Percentiles rank a stretch among this genome's conserved stretches.
Evolutionary conservation across 2,797 vertebrate species (phyloP).

Genomic region (Malurus leucopterus): DNA sequence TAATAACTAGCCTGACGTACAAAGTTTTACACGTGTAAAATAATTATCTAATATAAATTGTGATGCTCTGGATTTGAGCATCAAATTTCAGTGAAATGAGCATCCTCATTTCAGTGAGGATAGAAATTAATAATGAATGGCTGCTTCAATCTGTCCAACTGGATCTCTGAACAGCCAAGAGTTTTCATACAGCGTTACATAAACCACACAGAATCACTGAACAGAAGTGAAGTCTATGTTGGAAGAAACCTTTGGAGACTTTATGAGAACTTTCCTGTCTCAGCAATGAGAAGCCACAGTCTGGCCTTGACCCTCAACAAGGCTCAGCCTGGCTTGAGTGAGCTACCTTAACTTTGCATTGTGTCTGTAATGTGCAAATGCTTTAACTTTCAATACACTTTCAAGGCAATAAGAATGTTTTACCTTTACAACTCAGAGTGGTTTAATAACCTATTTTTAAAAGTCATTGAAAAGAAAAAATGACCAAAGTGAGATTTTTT

Average conservation of each 20-base stretch:
- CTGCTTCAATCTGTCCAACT: neutral
- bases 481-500: neutral
- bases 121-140: neutral
- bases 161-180: neutral
- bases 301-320: neutral
- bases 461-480: neutral
- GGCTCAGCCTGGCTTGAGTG: neutral
- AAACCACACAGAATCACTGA: neutral
- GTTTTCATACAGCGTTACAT: neutral
- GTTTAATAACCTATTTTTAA: neutral
- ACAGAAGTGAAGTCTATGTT: neutral
- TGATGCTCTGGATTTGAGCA: neutral
- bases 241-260: neutral
- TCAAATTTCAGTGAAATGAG: too few relatives aligned
- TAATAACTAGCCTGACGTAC: neutral
- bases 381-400: neutral
- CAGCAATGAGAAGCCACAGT: neutral
- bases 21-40: neutral
- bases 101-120: neutral
- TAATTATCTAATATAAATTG: neutral
- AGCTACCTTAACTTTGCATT: neutral
- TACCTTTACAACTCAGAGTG: neutral
- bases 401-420: neutral
- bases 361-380: neutral
- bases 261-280: neutral